Base-by-base conservation (phyloP, 2,888 invertebrate genomes). In the Limnephilus marmoratus region DNA sequence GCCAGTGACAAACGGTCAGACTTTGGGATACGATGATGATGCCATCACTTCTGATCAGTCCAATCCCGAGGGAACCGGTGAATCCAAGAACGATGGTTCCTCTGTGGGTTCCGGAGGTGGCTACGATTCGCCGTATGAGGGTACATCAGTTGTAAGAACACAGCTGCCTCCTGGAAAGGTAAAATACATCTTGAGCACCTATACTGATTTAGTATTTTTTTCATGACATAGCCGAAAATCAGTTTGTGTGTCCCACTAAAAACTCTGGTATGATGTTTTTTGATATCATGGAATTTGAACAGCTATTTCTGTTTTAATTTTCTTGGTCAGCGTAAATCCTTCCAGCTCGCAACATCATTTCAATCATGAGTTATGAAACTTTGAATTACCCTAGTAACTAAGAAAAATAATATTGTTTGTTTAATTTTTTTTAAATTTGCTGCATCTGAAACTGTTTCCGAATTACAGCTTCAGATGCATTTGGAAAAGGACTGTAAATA, bases 81-180 rank as follows among this genome's bases (percentile, higher is more conserved):
- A 95, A 41, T 85, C 90, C 90, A 95, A 95, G 81, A 96, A 96
- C 41, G 96, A 96, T 93, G 95, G 95, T 29, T 96, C 96, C 92
- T 94, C 93, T 94, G 93, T 94, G 92, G 93, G 94, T 93, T 94
- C 95, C 94, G 86, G 96, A 96, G 45, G 96, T 81, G 96, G 97
- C 94, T 97, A 96, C 90, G 96, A 96, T 81, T 96, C 96, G n/a
- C 96, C 97, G 0, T 96, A 96, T 9, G 97, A 97, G 94, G 97
- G 97, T 90, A 96, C 95, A 88, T 96, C 96, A 81, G 95, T 97
- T 90, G 97, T 97, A 12, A 97, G 97, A 94, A 97, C 97, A 3
- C 97, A 97, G 94, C 94, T 98, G 93, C 97, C 97, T 31, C 97
- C 97, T n/a, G 98, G 97, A 93, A 97, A 98, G 96, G 98, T 97